These are phyloP conservation scores for Loriculus beryllinus DNA, from an alignment of 2,797 vertebrate genomes.

Conservation along the genomic window DNA sequence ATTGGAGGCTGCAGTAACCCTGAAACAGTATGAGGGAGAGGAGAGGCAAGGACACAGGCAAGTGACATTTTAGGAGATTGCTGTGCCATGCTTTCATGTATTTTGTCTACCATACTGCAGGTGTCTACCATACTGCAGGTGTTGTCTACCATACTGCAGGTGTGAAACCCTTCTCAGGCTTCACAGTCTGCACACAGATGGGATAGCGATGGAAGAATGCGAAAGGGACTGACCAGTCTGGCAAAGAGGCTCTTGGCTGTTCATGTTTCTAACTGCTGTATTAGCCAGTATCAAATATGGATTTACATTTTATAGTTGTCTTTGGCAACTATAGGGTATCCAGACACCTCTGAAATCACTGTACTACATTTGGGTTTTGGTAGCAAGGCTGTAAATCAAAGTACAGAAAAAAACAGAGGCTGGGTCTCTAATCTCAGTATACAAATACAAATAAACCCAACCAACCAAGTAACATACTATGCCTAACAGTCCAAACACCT, in stretches of 20 bases:
- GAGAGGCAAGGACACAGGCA: not conserved
- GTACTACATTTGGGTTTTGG: not conserved
- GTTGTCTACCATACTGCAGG: not conserved
- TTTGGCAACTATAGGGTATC: not conserved
- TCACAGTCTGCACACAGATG: not conserved
- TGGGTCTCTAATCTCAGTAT: not conserved
- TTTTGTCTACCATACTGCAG: not conserved
- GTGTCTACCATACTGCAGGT: not conserved
- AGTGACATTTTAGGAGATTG: not conserved
- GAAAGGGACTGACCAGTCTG: not conserved
- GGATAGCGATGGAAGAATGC: not conserved
- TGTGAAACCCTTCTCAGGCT: fast-evolving
- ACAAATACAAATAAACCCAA: not conserved
- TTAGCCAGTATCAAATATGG: not conserved
- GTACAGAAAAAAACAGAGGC: fast-evolving
- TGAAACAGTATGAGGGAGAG: not conserved
- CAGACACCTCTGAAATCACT: not conserved
- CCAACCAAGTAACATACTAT: not conserved
- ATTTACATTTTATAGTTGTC: not conserved
- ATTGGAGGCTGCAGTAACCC: not conserved
- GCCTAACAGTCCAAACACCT: not conserved
- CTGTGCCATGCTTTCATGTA: fast-evolving
- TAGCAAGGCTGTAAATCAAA: not conserved
- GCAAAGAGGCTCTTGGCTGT: not conserved
- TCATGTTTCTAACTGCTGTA: not conserved